Evolutionary conservation across 2,888 invertebrate genomes (phyloP), one percentile per base, ranked within the genome.

Genomic region (Pristionchus japonicus): DNA sequence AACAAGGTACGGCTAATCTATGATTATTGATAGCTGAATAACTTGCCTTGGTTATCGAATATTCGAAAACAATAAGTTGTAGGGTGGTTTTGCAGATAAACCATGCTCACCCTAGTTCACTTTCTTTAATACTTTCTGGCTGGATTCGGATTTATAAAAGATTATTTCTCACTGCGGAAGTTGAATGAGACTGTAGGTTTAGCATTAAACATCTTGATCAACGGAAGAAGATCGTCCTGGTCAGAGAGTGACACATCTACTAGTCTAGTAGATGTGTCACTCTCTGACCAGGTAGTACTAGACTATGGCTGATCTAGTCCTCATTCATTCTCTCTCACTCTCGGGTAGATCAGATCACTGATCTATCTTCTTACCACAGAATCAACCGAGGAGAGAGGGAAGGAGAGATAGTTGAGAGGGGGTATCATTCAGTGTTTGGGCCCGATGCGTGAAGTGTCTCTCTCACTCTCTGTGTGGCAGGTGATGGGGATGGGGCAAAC

Each of bases 1-100:
- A 88, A 87, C 31, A 87, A 90, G 90, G 91, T 91, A 23, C 3
- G 70, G 1, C 2, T 85, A 31, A 31, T 43, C 20, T 27, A 2
- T 57, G 34, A 3, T 37, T 43, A 15, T 49, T 3, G 13, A 31
- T 17, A 23, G 34, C 20, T 23, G 43, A 74, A 27, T 3, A 61
- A 61, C 0, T 6, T 27, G n/a, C n/a, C n/a, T n/a, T n/a, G n/a
- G n/a, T n/a, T n/a, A n/a, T n/a, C n/a, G n/a, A n/a, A n/a, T n/a
- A n/a, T n/a, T n/a, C n/a, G n/a, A n/a, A n/a, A n/a, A n/a, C n/a
- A n/a, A n/a, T n/a, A n/a, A n/a, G n/a, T n/a, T n/a, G n/a, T n/a
- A n/a, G n/a, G n/a, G n/a, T n/a, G n/a, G n/a, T n/a, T n/a, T n/a
- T n/a, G n/a, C n/a, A n/a, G n/a, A n/a, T n/a, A n/a, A n/a, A n/a